phyloP scores from a whole-genome alignment of 2,888 invertebrate genomes.

The Embidobia sp. region DNA sequence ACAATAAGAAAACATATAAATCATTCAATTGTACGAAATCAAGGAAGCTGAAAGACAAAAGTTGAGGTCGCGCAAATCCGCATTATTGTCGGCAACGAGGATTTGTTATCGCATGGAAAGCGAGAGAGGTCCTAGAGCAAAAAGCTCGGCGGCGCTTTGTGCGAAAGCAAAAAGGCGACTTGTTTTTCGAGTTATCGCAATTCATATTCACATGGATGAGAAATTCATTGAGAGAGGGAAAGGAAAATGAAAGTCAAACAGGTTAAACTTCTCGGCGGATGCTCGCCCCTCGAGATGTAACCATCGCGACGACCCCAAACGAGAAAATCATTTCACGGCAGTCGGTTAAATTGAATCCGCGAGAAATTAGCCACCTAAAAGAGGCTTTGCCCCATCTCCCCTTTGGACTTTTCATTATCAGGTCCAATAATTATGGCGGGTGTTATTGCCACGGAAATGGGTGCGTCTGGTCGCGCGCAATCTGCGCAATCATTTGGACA shows the following conservation, averaged over 20 bases:
- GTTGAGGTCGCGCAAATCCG: slow-evolving; percentile 5
- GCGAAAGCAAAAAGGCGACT: slow-evolving; percentile 23
- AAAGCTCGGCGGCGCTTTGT: slow-evolving; percentile 28
- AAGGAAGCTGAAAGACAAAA: too few relatives aligned
- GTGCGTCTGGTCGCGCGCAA: slow-evolving; percentile 29
- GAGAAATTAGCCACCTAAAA: slow-evolving; percentile 57
- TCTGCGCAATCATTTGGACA: slow-evolving; percentile 75
- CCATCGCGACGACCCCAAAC: slow-evolving; percentile 55
- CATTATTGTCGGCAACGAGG: slow-evolving; percentile 18
- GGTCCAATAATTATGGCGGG: slow-evolving; percentile 67
- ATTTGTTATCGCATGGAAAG: too few relatives aligned
- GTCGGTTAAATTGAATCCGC: slow-evolving; percentile 58
- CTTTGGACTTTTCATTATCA: slow-evolving; percentile 68
- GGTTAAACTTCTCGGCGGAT: slow-evolving; percentile 51
- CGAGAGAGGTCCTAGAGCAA: slow-evolving; percentile 25
- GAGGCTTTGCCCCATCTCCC: slow-evolving; percentile 6
- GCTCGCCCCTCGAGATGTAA: slow-evolving; percentile 31
- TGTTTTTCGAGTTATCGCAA: slow-evolving; percentile 49
- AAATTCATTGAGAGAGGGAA: slow-evolving; percentile 30
- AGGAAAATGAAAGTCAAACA: slow-evolving; percentile 59
- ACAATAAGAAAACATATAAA: too few relatives aligned
- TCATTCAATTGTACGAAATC: slow-evolving; percentile 6
- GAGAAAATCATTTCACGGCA: slow-evolving; percentile 57
- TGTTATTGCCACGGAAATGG: slow-evolving; percentile 53
- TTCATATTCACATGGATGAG: slow-evolving; percentile 53